Evolutionary conservation across 2,888 invertebrate genomes (phyloP).

Genomic region (Labia minor): DNA sequence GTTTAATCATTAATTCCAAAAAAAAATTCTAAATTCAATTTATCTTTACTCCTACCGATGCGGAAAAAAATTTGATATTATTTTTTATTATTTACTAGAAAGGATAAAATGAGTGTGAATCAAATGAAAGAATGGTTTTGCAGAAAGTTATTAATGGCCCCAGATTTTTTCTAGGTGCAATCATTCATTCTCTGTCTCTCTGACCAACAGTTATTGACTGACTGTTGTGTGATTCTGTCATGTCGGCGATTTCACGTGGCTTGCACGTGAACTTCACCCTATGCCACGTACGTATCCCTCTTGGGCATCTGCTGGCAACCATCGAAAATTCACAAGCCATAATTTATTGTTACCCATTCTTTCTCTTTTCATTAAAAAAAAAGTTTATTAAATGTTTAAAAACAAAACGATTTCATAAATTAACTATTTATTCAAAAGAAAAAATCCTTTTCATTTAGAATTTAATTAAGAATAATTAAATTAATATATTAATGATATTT

Average conservation of each 20-base stretch:
- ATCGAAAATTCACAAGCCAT: slow-evolving; percentile 14
- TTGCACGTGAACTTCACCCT: slow-evolving; percentile 18
- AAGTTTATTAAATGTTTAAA: not conserved
- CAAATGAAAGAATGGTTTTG: slow-evolving; percentile 16
- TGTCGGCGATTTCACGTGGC: not conserved
- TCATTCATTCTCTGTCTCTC: slow-evolving; percentile 20
- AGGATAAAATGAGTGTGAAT: not conserved
- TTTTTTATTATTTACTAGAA: too few relatives aligned
- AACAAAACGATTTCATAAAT: slow-evolving; percentile 20
- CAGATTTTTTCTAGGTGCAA: slow-evolving; percentile 50
- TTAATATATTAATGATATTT: not conserved
- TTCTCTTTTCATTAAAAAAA: not conserved
- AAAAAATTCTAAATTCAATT: not conserved
- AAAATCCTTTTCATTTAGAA: too few relatives aligned
- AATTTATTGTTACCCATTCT: not conserved
- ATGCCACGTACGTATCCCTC: slow-evolving; percentile 26
- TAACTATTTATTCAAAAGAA: not conserved
- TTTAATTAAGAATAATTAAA: too few relatives aligned
- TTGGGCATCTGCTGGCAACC: slow-evolving; percentile 14
- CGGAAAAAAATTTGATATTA: too few relatives aligned
- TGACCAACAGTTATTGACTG: slow-evolving; percentile 15
- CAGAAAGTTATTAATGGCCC: slow-evolving; percentile 50
- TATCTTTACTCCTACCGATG: not conserved
- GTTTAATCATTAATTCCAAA: not conserved
- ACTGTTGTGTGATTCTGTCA: slow-evolving; percentile 4